Evolutionary conservation across 2,888 invertebrate species (phyloP).

Genomic region (Metallyticus violacea): DNA sequence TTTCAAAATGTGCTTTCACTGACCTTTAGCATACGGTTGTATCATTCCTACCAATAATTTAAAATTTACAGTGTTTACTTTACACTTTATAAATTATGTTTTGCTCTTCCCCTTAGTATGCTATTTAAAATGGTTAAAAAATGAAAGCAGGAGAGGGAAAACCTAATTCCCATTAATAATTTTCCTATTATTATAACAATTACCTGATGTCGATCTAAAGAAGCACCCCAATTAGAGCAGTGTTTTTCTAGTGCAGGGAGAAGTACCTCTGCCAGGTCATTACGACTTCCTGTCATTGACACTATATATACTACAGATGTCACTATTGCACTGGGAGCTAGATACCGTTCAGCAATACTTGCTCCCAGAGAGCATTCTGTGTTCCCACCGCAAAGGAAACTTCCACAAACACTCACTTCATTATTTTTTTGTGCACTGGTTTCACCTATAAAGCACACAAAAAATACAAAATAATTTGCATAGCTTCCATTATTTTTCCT

Average conservation of each 20-base stretch:
- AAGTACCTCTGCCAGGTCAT: constrained; percentile 24
- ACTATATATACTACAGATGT: constrained; percentile 63
- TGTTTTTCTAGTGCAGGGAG: constrained; percentile 47
- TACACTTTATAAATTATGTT: too few relatives aligned
- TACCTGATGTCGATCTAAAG: constrained; percentile 73
- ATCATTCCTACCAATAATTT: too few relatives aligned
- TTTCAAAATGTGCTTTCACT: too few relatives aligned
- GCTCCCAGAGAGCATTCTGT: constrained; percentile 50
- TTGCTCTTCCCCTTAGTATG: too few relatives aligned
- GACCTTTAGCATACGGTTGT: too few relatives aligned
- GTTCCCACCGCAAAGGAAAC: constrained; percentile 69
- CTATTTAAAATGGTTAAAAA: too few relatives aligned
- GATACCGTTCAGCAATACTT: constrained; percentile 48
- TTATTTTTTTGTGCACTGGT: not conserved
- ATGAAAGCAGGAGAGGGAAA: too few relatives aligned
- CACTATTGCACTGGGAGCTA: constrained; percentile 44
- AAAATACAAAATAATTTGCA: too few relatives aligned
- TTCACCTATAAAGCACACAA: not conserved
- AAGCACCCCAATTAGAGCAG: constrained; percentile 62
- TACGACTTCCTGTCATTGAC: constrained; percentile 47
- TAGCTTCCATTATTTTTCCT: too few relatives aligned
- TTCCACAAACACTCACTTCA: constrained; percentile 50
- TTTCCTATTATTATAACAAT: constrained; percentile 25
- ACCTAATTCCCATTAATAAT: too few relatives aligned
- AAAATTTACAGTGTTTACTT: too few relatives aligned